Conservation (phyloP, 2,113 vertebrate genomes). For the Merops nubicus region DNA sequence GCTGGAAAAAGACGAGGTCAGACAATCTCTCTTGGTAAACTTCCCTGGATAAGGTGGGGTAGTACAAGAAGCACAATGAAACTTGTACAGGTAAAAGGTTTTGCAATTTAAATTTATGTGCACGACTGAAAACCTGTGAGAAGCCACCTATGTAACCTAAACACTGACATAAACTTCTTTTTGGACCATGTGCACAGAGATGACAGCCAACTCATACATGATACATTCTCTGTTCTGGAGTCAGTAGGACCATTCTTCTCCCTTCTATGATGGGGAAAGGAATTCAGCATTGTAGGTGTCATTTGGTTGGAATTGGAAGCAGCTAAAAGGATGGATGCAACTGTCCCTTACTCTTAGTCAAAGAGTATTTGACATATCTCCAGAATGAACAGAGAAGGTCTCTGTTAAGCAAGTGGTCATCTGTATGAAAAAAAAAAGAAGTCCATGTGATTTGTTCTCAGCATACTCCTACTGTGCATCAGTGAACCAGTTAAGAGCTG, state of each 20-base stretch:
- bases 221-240: background rate
- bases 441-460: background rate
- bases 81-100: background rate
- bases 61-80: background rate
- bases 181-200: background rate
- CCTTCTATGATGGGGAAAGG: background rate
- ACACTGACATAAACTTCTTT: background rate
- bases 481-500: background rate
- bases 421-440: background rate
- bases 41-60: background rate
- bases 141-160: background rate
- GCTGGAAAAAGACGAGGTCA: background rate
- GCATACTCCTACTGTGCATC: background rate
- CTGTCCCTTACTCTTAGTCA: background rate
- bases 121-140: background rate
- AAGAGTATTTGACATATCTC: background rate
- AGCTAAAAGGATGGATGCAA: background rate
- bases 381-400: background rate
- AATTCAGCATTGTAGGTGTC: background rate
- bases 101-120: background rate
- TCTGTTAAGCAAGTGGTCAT: background rate
- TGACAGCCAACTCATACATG: background rate
- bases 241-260: background rate
- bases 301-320: background rate
- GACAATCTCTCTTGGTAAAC: background rate